Base-by-base conservation (phyloP, 2,888 invertebrate genomes). In the Himalopsyche anomala region DNA sequence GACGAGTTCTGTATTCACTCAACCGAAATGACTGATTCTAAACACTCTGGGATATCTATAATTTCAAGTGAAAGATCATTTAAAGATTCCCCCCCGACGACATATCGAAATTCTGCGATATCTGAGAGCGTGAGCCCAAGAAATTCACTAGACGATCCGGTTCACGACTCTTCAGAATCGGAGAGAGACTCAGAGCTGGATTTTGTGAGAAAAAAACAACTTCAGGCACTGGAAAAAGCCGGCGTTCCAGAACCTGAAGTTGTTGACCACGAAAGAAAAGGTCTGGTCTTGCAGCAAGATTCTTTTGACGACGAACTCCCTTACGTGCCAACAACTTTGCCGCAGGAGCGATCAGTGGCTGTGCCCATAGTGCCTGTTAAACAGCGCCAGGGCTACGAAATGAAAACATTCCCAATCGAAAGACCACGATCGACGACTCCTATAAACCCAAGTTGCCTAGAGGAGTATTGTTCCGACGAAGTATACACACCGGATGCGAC, bases 301-400 rank as follows among this genome's bases (percentile, higher is more conserved):
- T 97, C 97, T 62, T 96, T 97, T 90, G 97, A 97, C 90, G 96
- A 96, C 89, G 97, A 97, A 91, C 93, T 98, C 90, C 98, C 98
- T 2, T 97, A 97, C 91, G 95, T 98, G 90, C 97, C 98, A 85
- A 97, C 98, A n/a, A 98, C 97, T 84, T 92, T 98, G 90, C 98
- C 98, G 36, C 94, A 95, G 91, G 98, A 98, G 92, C 95, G 97
- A 88, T 96, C 97, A 19, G 94, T 96, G 88, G 97, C 96, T 42
- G 92, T 97, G 89, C 96, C 97, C 28, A 95, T 98, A 90, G 94
- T 97, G 89, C 97, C 98, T 40, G 95, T 97, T 89, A 95, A 95
- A 90, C 95, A 96, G 90, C 93, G 96, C 82, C 92, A 92, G 82
- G 92, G 92, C 36, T 92, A 93, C 90, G 94, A 95, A 90, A 92